Base-by-base conservation (phyloP, 1,140 invertebrate genomes). In the Globodera rostochiensis region DNA sequence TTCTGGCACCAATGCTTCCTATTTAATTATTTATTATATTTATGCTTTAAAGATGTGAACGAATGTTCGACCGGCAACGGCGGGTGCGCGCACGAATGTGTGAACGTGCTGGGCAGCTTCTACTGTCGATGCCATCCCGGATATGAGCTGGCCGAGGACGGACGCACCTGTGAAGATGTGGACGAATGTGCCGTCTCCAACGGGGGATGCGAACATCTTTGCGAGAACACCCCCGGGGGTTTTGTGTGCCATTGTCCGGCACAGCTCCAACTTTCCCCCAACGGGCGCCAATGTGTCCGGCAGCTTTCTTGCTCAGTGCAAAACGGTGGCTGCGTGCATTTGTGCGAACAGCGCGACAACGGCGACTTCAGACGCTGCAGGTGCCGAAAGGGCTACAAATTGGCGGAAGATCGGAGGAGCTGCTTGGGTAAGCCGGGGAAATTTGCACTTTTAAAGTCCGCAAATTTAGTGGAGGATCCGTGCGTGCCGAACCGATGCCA, bases 51-150 rank as follows among this genome's bases (percentile, higher is more conserved):
- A 90, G 90, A 91, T 75, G 83, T 88, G 8, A 88, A 91, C 75
- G 90, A 90, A 74, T 91, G 91, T 81, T 64, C 87, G 13, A 79
- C 83, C 6, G 73, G 87, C 46, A 91, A 90, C 81, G 91, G 90
- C 8, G 88, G 89, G 5, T 91, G 91, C 84, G 86, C 89, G 46
- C 89, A 91, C 73, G 83, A 87, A 15, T 89, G 88, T 78, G 82
- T 86, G 0, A 89, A 93, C 85, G 91, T 91, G 13, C 86, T 91
- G 19, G 92, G 92, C 6, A 90, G 90, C 53, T 92, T 91, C 53
- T 91, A 91, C 76, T 93, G 93, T 83, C 90, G 91, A 53, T 93
- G 93, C 86, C 91, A 91, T 6, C 90, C 91, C 36, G 92, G 92
- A 15, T 92, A 89, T 79, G 81, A 87, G 45, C 77, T 91, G 11